Conservation (phyloP, 2,113 vertebrate species). For the Glaucidium brasilianum region DNA sequence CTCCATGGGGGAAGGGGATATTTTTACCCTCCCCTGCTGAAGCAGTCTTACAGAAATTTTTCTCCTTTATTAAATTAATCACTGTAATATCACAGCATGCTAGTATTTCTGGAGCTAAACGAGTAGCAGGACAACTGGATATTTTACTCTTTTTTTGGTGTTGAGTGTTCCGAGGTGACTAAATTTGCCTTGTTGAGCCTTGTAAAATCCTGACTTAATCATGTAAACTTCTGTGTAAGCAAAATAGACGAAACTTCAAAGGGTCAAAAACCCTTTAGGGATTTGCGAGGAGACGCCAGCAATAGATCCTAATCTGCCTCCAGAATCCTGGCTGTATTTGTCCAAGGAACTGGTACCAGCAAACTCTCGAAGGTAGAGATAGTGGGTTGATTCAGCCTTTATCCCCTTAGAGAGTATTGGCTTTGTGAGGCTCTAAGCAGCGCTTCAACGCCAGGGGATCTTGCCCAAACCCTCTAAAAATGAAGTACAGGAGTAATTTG, state of each 20-base stretch:
- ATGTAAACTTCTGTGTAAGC: conserved; percentile 74
- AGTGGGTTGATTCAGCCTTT: conserved; percentile 74
- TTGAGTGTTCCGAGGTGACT: conserved; percentile 58
- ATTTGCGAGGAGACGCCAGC: conserved; percentile 65
- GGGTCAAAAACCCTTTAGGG: conserved; percentile 72
- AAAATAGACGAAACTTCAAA: conserved; percentile 74
- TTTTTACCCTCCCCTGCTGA: not conserved
- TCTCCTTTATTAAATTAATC: not conserved
- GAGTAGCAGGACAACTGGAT: conserved; percentile 51
- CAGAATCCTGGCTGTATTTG: conserved; percentile 69
- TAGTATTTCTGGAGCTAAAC: conserved; percentile 6
- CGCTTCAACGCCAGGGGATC: conserved; percentile 68
- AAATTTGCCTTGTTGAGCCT: conserved; percentile 67
- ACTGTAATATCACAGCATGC: not conserved
- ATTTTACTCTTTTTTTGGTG: conserved; percentile 18
- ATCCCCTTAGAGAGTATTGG: conserved; percentile 81
- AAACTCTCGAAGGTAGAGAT: conserved; percentile 71
- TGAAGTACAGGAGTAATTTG: conserved; percentile 78
- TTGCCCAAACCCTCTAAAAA: conserved; percentile 72
- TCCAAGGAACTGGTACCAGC: conserved; percentile 72
- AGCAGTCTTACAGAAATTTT: not conserved
- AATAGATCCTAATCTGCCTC: conserved; percentile 71
- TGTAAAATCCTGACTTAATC: conserved; percentile 74
- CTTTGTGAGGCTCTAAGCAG: conserved; percentile 74
- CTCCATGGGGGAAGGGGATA: accelerated